Evolutionary conservation across 2,113 vertebrate species (phyloP).

Genomic region (Nestor notabilis): DNA sequence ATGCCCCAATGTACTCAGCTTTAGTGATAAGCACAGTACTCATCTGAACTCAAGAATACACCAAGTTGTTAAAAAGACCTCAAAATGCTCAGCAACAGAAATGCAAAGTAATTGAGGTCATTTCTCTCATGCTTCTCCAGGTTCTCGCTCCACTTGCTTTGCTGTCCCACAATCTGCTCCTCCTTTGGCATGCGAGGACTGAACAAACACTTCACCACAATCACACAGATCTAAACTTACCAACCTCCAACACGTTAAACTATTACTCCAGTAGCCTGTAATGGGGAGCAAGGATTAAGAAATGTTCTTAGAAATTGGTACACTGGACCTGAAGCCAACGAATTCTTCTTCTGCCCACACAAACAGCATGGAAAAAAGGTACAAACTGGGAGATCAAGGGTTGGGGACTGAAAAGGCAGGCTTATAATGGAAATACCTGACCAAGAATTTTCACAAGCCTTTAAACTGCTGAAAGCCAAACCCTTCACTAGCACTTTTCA

Average conservation of each 20-base stretch:
- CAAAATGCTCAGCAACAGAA: neutral
- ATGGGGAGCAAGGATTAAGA: neutral
- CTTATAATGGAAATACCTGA: neutral
- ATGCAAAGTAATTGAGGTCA: constrained; percentile 21
- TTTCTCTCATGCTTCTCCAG: neutral
- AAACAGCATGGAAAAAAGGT: neutral
- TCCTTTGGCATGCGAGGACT: neutral
- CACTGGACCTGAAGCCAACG: neutral
- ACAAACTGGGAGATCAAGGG: neutral
- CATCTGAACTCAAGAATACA: neutral
- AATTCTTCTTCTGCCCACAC: neutral
- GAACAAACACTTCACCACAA: neutral
- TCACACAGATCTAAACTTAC: neutral
- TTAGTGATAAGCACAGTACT: neutral
- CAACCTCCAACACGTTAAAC: neutral
- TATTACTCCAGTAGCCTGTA: neutral
- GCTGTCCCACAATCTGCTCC: neutral
- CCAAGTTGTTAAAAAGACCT: neutral
- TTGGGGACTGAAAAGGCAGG: neutral
- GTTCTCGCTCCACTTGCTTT: neutral
- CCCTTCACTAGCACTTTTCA: neutral
- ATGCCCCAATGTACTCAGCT: neutral
- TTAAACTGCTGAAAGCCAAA: neutral
- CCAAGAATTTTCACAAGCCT: constrained; percentile 2
- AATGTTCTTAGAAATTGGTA: neutral